Conservation (phyloP, 1,140 invertebrate species). For the Drosophila asahinai region DNA sequence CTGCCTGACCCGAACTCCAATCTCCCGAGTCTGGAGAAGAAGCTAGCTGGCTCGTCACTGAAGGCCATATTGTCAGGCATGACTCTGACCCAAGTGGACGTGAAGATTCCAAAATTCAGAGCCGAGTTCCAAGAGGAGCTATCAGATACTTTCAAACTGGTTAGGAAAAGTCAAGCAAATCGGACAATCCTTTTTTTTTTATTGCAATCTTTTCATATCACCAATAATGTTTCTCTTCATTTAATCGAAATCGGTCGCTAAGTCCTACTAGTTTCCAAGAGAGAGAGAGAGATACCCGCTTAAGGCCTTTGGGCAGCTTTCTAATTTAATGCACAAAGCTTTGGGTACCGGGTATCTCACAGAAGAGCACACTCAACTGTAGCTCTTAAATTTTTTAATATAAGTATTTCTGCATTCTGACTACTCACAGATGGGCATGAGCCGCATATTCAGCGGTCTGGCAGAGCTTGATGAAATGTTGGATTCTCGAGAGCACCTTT, state of each 20-base stretch:
- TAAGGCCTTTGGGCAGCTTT: too few relatives aligned
- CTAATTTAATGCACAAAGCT: neutral
- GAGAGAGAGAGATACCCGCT: too few relatives aligned
- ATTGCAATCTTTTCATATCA: too few relatives aligned
- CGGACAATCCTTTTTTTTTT: too few relatives aligned
- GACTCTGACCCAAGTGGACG: conserved; percentile 78
- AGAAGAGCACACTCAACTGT: neutral
- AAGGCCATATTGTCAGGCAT: conserved; percentile 55
- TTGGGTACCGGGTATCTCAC: neutral
- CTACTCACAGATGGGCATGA: conserved; percentile 86
- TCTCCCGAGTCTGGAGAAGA: conserved; percentile 85
- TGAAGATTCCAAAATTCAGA: conserved; percentile 90
- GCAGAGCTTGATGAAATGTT: conserved; percentile 88
- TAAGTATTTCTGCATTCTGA: neutral
- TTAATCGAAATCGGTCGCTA: too few relatives aligned
- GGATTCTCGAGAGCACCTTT: conserved; percentile 66
- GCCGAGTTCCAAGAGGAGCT: conserved; percentile 88
- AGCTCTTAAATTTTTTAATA: neutral
- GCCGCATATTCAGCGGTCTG: conserved; percentile 86
- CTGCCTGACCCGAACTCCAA: conserved; percentile 86
- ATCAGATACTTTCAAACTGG: conserved; percentile 84
- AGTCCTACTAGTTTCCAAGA: too few relatives aligned
- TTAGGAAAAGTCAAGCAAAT: conserved; percentile 9
- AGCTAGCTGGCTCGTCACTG: conserved; percentile 85
- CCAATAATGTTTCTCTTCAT: too few relatives aligned